Base-by-base conservation (phyloP, 1,140 invertebrate genomes). In the Spodoptera litura region DNA sequence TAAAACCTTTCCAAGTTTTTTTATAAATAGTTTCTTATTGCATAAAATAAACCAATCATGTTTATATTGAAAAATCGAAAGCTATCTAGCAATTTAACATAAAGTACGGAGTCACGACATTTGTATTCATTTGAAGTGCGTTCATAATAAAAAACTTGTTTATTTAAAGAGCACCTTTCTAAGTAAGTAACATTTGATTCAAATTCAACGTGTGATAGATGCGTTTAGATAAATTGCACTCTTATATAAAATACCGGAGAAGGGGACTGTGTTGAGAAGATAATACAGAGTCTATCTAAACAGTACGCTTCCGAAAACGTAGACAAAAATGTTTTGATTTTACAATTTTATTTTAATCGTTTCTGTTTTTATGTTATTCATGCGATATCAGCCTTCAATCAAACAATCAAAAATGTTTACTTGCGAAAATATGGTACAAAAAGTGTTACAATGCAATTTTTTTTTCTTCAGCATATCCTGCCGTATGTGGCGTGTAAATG, bases 61-160 rank as follows among this genome's bases (percentile, higher is more conserved):
- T n/a, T 20, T 66, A 13, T 9, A 13, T n/a, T 6, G n/a, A 51
- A 15, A 51, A 15, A 20, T 49, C 20, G n/a, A 49, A 15, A 49
- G 38, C 62, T 66, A 20, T 11, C 62, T 66, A 66, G 20, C 62
- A 64, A 61, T 38, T 49, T 66, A 49, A 6, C 62, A 66, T 66
- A 20, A 15, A 66, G 62, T 15, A 66, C 13, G 38, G 49, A 66
- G 38, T 66, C 62, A 66, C 38, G 15, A 66, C 20, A 66, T 66
- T 49, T 49, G 11, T 49, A 49, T 66, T 66, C n/a, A 49, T 5
- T 49, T 12, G 62, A 66, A 25, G 38, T 20, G 38, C 38, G 38
- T 44, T 44, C 38, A 20, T 25, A 9, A 49, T 44, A 49, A 49
- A 66, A 66, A 49, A 25, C 38, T 44, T 44, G 62, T 15, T 66